Evolutionary conservation across 2,888 invertebrate species (phyloP).

Genomic region (Mellilla xanthometata): DNA sequence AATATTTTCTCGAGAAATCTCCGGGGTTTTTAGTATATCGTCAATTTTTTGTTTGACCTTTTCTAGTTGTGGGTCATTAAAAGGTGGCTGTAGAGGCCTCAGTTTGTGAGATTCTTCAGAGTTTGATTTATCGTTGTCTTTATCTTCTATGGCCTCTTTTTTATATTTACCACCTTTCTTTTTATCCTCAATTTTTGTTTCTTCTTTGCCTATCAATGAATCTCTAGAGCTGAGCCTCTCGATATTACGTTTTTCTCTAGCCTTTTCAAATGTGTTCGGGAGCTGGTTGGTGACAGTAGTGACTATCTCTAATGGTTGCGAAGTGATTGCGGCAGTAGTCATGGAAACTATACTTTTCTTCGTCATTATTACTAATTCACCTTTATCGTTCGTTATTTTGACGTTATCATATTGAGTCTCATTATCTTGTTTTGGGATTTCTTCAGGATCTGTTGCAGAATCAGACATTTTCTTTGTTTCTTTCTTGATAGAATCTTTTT

Average conservation of each 20-base stretch:
- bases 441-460: conserved; percentile 50
- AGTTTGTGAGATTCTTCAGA: conserved; percentile 66
- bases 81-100: conserved; percentile 68
- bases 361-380: conserved; percentile 69
- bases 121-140: conserved; percentile 37
- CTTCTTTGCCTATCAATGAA: conserved; percentile 66
- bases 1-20: conserved; percentile 74
- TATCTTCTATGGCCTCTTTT: conserved; percentile 13
- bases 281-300: conserved; percentile 80
- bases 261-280: conserved; percentile 72
- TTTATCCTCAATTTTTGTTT: conserved; percentile 35
- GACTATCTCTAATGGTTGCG: conserved; percentile 80
- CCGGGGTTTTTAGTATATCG: conserved; percentile 71
- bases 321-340: conserved; percentile 83
- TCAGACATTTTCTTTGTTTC: conserved; percentile 32
- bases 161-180: conserved; percentile 28
- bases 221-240: conserved; percentile 74
- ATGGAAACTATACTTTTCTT: conserved; percentile 80
- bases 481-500: conserved; percentile 42
- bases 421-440: conserved; percentile 64
- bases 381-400: conserved; percentile 66
- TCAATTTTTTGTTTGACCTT: conserved; percentile 75
- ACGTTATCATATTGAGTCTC: conserved; percentile 69
- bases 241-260: conserved; percentile 74
- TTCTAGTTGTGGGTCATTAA: conserved; percentile 75